Conservation (phyloP, 2,888 invertebrate species). For the Hipparchia sbordonii region DNA sequence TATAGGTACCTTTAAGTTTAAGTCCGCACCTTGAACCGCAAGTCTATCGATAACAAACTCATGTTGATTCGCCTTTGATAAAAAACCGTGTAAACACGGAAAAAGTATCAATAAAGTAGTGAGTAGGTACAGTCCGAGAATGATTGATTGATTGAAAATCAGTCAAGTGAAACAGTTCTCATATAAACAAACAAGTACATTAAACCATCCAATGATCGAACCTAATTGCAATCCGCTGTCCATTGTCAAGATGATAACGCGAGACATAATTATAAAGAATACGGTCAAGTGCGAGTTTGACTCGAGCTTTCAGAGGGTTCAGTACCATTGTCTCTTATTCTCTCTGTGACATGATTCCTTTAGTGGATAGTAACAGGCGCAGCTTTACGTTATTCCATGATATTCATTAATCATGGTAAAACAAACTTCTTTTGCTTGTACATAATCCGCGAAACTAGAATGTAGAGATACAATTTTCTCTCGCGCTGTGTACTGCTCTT, state of each 20-base stretch:
- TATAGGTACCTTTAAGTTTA: too few relatives aligned
- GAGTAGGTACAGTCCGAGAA: not conserved
- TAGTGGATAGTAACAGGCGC: too few relatives aligned
- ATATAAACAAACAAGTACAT: slow-evolving; percentile 17
- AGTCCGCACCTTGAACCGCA: too few relatives aligned
- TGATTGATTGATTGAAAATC: slow-evolving; percentile 8
- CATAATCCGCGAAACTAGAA: too few relatives aligned
- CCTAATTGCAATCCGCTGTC: slow-evolving; percentile 27
- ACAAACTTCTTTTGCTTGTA: too few relatives aligned
- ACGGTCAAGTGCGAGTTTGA: not conserved
- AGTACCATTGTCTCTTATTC: not conserved
- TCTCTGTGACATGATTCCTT: too few relatives aligned
- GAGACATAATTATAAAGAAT: slow-evolving; percentile 25
- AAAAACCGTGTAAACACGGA: not conserved
- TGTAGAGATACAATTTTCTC: too few relatives aligned
- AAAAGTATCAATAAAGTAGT: not conserved
- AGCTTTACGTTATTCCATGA: too few relatives aligned
- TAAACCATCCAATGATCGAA: not conserved
- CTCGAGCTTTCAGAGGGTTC: not conserved
- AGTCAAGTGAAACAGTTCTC: not conserved
- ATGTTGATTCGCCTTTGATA: not conserved
- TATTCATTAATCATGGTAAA: too few relatives aligned
- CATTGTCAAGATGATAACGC: slow-evolving; percentile 24
- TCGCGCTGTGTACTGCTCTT: too few relatives aligned
- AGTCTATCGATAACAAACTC: not conserved